A percentile compares a stretch with the other conserved stretches of the same genome.
These are phyloP conservation scores for Drosophila simulans DNA, from an alignment of 1,140 invertebrate genomes.

Conservation along the genomic window DNA sequence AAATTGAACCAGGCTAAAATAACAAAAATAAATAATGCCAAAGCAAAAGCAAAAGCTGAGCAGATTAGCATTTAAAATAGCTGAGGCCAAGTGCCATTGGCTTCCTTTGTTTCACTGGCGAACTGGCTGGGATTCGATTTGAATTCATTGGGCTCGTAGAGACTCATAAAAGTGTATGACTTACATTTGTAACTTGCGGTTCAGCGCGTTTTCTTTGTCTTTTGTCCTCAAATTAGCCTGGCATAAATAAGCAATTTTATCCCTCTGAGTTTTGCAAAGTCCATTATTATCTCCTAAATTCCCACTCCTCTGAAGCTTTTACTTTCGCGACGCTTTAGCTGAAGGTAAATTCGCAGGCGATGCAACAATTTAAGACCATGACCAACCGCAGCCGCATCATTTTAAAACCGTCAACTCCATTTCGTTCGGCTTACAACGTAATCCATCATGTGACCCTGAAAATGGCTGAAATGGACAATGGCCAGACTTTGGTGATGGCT, in stretches of 20 bases:
- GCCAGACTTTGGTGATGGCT: constrained; percentile 20
- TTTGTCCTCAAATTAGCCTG: constrained; percentile 36
- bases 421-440: constrained; percentile 67
- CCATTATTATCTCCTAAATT: background rate
- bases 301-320: constrained; percentile 59
- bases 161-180: constrained; percentile 31
- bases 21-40: background rate
- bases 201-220: constrained; percentile 45
- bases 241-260: constrained; percentile 28
- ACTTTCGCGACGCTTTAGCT: constrained; percentile 55
- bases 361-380: constrained; percentile 54
- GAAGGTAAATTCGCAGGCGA: constrained; percentile 14
- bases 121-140: constrained; percentile 55
- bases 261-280: constrained; percentile 5
- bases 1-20: constrained; percentile 30
- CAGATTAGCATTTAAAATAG: constrained; percentile 78
- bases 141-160: constrained; percentile 36
- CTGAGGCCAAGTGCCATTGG: constrained; percentile 30
- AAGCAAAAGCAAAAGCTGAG: constrained; percentile 21
- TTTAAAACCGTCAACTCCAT: constrained; percentile 49
- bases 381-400: constrained; percentile 49
- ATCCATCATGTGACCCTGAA: constrained; percentile 68
- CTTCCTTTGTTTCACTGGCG: constrained; percentile 22
- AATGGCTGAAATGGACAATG: constrained; percentile 15
- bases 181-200: constrained; percentile 57